Evolutionary conservation across 2,113 vertebrate species (phyloP).

Genomic region (Sciurus niger): DNA sequence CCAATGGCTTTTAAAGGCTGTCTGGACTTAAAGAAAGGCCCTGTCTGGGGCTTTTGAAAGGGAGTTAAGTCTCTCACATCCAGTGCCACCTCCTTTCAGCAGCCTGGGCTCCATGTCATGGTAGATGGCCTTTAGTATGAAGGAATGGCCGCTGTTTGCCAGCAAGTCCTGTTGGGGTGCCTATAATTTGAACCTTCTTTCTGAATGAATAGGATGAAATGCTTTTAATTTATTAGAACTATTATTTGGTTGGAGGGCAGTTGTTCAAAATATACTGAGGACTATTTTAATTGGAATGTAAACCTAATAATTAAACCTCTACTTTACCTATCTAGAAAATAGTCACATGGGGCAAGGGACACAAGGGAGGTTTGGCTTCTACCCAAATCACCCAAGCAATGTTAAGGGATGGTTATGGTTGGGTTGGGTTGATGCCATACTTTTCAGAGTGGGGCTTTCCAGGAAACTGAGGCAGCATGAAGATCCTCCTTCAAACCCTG

Average conservation of each 20-base stretch:
- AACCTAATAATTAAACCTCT: neutral
- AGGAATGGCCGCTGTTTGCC: neutral
- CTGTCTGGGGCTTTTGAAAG: constrained; percentile 6
- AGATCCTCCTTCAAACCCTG: no score
- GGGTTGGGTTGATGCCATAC: neutral
- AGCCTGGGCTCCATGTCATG: neutral
- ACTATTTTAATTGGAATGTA: neutral
- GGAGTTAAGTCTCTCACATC: neutral
- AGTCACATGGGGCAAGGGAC: neutral
- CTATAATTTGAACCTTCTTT: constrained; percentile 27
- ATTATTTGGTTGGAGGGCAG: neutral
- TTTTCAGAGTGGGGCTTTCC: neutral
- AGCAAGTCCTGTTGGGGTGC: neutral
- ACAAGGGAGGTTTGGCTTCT: neutral
- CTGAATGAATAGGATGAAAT: neutral
- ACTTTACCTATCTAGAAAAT: neutral
- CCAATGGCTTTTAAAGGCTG: constrained; percentile 38
- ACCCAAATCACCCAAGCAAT: neutral
- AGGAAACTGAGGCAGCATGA: no score
- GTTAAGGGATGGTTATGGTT: neutral
- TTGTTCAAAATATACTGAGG: neutral
- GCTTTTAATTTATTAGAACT: neutral
- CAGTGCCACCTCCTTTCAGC: neutral
- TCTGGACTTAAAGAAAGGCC: constrained; percentile 1
- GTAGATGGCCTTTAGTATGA: neutral